Evolutionary conservation across 1,140 invertebrate genomes (phyloP).

Genomic region (Chelonus insularis): DNA sequence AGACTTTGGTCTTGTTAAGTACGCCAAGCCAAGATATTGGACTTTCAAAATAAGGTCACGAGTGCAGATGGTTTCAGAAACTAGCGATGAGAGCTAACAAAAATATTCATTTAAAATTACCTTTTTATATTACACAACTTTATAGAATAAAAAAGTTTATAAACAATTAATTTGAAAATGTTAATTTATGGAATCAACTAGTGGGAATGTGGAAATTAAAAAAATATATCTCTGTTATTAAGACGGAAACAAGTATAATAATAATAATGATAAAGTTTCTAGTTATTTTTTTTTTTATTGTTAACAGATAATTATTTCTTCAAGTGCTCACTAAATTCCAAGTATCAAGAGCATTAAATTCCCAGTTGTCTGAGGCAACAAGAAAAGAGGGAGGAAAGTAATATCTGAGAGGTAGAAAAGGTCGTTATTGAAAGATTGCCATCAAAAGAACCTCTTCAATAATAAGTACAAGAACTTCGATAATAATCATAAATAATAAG

Average conservation of each 20-base stretch:
- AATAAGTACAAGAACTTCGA: background rate
- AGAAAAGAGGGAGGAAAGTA: background rate
- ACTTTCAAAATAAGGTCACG: conserved; percentile 22
- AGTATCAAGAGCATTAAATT: conserved; percentile 18
- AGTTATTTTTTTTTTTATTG: conserved; percentile 2
- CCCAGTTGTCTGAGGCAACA: background rate
- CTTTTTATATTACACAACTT: background rate
- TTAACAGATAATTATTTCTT: conserved; percentile 23
- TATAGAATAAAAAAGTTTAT: too few relatives aligned
- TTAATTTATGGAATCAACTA: too few relatives aligned
- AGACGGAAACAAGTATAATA: too few relatives aligned
- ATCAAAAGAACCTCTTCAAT: background rate
- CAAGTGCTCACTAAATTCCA: conserved; percentile 12
- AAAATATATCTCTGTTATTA: too few relatives aligned
- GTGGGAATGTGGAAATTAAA: too few relatives aligned
- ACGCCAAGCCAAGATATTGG: conserved; percentile 18
- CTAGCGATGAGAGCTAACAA: conserved; percentile 1
- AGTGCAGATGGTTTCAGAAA: conserved; percentile 15
- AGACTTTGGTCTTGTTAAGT: conserved; percentile 6
- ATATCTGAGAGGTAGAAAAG: background rate
- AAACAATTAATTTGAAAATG: background rate
- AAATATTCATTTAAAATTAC: background rate
- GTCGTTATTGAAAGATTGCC: conserved; percentile 18
- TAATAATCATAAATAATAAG: conserved; percentile 1
- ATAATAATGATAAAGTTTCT: too few relatives aligned